Evolutionary conservation across 2,113 vertebrate species (phyloP).

Genomic region (Rhodinocichla rosea): DNA sequence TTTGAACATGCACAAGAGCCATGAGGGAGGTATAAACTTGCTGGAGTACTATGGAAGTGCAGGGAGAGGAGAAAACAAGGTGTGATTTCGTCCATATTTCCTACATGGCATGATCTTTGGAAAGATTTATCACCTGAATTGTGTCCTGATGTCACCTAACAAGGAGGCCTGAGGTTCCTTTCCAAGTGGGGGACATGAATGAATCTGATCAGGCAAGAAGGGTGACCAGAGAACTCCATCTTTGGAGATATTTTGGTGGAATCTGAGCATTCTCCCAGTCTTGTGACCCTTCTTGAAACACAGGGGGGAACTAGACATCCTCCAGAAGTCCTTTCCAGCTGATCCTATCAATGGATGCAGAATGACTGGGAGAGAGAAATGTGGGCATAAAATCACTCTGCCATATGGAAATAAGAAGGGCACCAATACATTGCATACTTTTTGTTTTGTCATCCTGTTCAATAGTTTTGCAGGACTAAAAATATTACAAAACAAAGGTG

Average conservation of each 20-base stretch:
- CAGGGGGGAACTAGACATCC: accelerated
- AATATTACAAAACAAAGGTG: background rate
- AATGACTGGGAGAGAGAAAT: background rate
- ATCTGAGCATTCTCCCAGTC: background rate
- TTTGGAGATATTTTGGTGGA: background rate
- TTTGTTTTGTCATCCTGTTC: background rate
- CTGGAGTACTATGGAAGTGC: background rate
- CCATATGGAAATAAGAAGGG: background rate
- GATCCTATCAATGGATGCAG: background rate
- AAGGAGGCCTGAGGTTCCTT: background rate
- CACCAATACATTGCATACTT: accelerated
- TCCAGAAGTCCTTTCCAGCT: background rate
- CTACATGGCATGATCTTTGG: background rate
- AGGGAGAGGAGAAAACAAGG: background rate
- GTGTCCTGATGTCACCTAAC: background rate
- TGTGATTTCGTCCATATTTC: background rate
- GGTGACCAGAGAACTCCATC: background rate
- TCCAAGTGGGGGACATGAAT: background rate
- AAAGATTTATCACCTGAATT: background rate
- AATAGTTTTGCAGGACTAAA: background rate
- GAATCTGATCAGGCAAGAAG: background rate
- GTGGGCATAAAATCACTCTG: accelerated
- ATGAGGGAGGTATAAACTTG: background rate
- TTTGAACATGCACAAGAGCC: background rate
- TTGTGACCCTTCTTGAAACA: background rate